A percentile compares a stretch with the other conserved stretches of the same genome.
These are phyloP conservation scores for Oreotragus oreotragus DNA, from an alignment of 2,113 vertebrate species.

Conservation along the genomic window DNA sequence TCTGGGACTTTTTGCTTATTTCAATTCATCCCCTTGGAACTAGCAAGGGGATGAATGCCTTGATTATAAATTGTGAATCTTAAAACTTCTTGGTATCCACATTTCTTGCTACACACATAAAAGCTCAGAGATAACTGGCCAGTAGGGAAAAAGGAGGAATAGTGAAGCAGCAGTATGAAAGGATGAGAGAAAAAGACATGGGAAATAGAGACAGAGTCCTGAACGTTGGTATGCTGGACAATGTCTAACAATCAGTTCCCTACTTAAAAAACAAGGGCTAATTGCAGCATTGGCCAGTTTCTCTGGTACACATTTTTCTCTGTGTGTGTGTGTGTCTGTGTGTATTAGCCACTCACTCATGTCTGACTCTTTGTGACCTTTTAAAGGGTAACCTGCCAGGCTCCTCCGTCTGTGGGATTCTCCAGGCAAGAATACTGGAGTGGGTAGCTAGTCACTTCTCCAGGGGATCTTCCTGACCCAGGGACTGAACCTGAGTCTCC, in stretches of 20 bases:
- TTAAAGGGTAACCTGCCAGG: background rate
- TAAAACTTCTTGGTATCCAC: background rate
- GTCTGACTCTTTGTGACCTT: background rate
- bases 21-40: background rate
- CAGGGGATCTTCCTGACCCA: background rate
- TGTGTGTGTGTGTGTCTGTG: background rate
- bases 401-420: background rate
- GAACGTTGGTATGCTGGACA: background rate
- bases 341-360: background rate
- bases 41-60: background rate
- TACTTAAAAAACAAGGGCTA: background rate
- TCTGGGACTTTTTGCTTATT: background rate
- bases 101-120: background rate
- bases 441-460: background rate
- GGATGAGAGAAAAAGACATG: background rate
- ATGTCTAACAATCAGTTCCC: background rate
- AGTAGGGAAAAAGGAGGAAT: background rate
- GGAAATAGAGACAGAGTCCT: background rate
- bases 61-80: background rate
- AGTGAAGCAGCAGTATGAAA: background rate
- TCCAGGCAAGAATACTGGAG: background rate
- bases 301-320: background rate
- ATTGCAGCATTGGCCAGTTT: background rate
- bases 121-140: background rate
- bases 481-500: background rate